Evolutionary conservation across 1,140 invertebrate genomes (phyloP).

Genomic region (Sipha flava): DNA sequence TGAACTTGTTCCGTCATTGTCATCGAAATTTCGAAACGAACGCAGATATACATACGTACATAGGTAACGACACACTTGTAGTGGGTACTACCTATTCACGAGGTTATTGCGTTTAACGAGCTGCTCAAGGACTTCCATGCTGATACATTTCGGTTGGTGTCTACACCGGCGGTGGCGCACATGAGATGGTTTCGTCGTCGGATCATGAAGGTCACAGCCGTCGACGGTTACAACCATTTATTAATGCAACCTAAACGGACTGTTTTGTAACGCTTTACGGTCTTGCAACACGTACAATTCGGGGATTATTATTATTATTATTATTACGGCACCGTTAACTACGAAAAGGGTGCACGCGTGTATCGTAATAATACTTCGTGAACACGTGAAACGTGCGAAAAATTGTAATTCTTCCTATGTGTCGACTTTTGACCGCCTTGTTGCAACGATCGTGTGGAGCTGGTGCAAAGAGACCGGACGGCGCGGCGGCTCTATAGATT

Average conservation of each 20-base stretch:
- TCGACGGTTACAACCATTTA: constrained; percentile 6
- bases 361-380: too few species aligned
- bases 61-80: constrained; percentile 18
- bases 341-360: too few species aligned
- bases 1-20: constrained; percentile 25
- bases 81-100: too few species aligned
- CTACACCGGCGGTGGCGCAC: too few species aligned
- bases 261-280: constrained; percentile 12
- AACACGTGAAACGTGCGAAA: too few species aligned
- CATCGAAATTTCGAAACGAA: constrained; percentile 13
- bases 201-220: constrained; percentile 3
- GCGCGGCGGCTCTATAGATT: too few species aligned
- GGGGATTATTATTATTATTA: background rate
- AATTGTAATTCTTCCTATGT: too few species aligned
- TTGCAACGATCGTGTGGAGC: too few species aligned
- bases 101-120: constrained; percentile 30
- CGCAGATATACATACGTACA: too few species aligned
- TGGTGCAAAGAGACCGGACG: too few species aligned
- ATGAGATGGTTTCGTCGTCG: constrained; percentile 16
- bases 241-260: constrained; percentile 6
- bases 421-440: too few species aligned
- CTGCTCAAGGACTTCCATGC: constrained; percentile 8
- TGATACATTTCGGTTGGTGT: constrained; percentile 9
- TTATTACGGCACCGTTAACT: too few species aligned
- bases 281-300: background rate